Base-by-base conservation (phyloP, 2,797 vertebrate genomes). In the Sebastes dallii region DNA sequence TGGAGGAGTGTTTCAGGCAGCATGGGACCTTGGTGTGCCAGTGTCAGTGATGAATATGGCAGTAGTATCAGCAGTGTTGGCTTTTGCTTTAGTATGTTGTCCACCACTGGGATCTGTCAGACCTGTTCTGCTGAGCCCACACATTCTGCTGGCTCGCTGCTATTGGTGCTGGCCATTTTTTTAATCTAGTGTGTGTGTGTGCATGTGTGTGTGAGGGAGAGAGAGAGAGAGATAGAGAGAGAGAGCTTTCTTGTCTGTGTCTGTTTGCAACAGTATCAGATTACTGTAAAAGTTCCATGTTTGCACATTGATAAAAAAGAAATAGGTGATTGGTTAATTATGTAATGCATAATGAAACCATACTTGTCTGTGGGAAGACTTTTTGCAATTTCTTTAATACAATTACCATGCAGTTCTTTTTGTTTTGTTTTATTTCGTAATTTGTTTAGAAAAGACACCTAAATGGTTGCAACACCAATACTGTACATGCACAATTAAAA, bases 31-130 rank as follows among this genome's bases (percentile, higher is more conserved):
- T 81, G 83, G 87, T 46, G 83, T 91, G 91, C 75, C 86, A 78
- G 84, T 92, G 93, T 88, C 92, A 93, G 92, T 94, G 93, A 94
- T 94, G 91, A 88, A 94, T 93, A 88, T 85, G 88, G 86, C 87
- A 87, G 85, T 75, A 68, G 86, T 76, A 90, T 91, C 88, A 91
- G 91, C 88, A 84, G 64, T 82, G 86, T 87, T 89, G 91, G 82
- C 82, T 88, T 87, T 82, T 86, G 80, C 84, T 85, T 86, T 64
- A 85, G 75, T 66, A 80, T 81, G 84, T 86, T 86, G 90, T 90
- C 89, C 87, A 91, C 92, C 89, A 39, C 79, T 91, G 90, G 90
- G 92, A 92, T 88, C 86, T 88, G 87, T 91, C 90, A 82, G 86
- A 76, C 55, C 66, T 67, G 80, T 92, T 92, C 87, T 92, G 93